Evolutionary conservation across 2,888 invertebrate genomes (phyloP).

Genomic region (Cheilosia urbana): DNA sequence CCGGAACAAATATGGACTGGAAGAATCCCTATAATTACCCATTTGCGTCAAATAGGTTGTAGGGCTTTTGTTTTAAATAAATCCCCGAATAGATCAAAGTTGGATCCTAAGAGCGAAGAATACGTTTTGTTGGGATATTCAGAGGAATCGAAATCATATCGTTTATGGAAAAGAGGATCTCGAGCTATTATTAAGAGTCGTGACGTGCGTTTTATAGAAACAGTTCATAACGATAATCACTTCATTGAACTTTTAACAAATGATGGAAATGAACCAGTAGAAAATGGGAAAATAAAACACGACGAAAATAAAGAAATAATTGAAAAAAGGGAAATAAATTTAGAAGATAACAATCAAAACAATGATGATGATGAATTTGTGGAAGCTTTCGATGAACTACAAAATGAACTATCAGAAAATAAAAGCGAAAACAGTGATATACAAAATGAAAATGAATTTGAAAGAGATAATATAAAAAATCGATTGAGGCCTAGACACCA

Average conservation of each 20-base stretch:
- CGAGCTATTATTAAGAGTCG: slow-evolving; percentile 11
- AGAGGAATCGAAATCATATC: slow-evolving; percentile 49
- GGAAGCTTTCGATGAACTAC: slow-evolving; percentile 7
- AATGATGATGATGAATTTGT: slow-evolving; percentile 15
- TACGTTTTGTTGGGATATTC: slow-evolving; percentile 38
- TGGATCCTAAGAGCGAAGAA: slow-evolving; percentile 35
- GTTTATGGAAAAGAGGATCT: slow-evolving; percentile 12
- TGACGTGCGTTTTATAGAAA: slow-evolving; percentile 10
- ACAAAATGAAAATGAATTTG: slow-evolving; percentile 1
- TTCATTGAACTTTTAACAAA: neutral
- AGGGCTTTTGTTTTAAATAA: slow-evolving; percentile 46
- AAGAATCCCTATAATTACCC: slow-evolving; percentile 41
- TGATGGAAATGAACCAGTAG: neutral
- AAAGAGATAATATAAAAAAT: slow-evolving; percentile 5
- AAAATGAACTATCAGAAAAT: slow-evolving; percentile 5
- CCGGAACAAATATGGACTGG: slow-evolving; percentile 60
- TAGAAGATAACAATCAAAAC: slow-evolving; percentile 8
- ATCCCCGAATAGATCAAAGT: slow-evolving; percentile 29
- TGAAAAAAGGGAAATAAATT: neutral
- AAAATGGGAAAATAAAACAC: neutral
- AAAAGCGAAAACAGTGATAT: neutral
- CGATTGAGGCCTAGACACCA: slow-evolving; percentile 12
- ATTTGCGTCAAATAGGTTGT: slow-evolving; percentile 55
- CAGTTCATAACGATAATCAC: neutral
- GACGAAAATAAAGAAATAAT: neutral